Evolutionary conservation across 2,888 invertebrate species (phyloP).

Genomic region (Ectemnius continuus): DNA sequence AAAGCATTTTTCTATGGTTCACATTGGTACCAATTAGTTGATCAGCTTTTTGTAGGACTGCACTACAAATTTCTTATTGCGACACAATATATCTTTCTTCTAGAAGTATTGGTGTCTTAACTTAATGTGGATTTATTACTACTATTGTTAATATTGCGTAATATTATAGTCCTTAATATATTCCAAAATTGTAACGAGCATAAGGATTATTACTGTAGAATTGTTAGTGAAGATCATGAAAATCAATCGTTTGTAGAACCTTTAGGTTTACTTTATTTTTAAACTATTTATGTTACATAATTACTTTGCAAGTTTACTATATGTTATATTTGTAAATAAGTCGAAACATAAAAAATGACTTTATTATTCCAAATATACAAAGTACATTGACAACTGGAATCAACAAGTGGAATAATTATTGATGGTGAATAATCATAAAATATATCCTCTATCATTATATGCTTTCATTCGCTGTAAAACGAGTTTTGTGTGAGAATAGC

Average conservation of each 20-base stretch:
- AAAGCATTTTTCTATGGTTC: slow-evolving; percentile 57
- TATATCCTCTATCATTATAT: too few species aligned
- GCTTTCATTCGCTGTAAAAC: too few species aligned
- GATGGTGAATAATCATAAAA: too few species aligned
- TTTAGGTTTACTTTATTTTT: too few species aligned
- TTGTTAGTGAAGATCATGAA: slow-evolving; percentile 22
- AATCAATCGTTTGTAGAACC: slow-evolving; percentile 25
- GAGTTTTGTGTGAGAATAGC: too few species aligned
- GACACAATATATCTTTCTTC: slow-evolving; percentile 24
- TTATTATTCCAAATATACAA: slow-evolving; percentile 6
- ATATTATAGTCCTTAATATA: slow-evolving; percentile 53
- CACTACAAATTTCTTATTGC: too few species aligned
- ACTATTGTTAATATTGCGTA: slow-evolving; percentile 45
- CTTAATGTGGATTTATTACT: slow-evolving; percentile 43
- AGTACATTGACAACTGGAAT: too few species aligned
- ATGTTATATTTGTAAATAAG: not conserved
- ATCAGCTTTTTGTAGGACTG: too few species aligned
- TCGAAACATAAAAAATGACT: slow-evolving; percentile 4
- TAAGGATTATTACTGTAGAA: slow-evolving; percentile 20
- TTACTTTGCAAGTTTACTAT: too few species aligned
- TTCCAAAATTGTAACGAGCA: slow-evolving; percentile 44
- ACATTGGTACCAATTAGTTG: too few species aligned
- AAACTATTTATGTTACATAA: too few species aligned
- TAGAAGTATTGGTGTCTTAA: slow-evolving; percentile 50
- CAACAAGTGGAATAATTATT: too few species aligned